These are phyloP conservation scores for Calyptomena viridis DNA, from an alignment of 2,113 vertebrate species.

Conservation along the genomic window DNA sequence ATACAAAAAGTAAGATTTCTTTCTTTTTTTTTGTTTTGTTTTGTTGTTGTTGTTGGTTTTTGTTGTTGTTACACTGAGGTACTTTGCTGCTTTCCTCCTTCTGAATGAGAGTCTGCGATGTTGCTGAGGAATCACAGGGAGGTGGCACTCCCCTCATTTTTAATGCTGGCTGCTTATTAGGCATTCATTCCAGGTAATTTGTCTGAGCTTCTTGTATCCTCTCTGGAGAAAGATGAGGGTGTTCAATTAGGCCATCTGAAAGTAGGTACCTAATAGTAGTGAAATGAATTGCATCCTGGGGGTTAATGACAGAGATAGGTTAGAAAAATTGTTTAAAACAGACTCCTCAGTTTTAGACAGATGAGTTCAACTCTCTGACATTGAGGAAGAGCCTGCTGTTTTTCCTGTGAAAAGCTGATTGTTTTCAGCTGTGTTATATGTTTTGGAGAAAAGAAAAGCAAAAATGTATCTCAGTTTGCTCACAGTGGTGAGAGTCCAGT, in stretches of 20 bases:
- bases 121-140: background rate
- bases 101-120: background rate
- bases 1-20: too few relatives aligned
- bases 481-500: background rate
- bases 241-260: background rate
- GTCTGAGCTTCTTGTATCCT: background rate
- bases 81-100: background rate
- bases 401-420: slow-evolving; percentile 10
- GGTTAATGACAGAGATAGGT: background rate
- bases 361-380: background rate
- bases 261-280: background rate
- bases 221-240: background rate
- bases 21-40: too few relatives aligned
- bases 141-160: background rate
- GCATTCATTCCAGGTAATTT: background rate
- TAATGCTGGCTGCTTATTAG: background rate
- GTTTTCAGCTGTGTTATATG: background rate
- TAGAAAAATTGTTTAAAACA: background rate
- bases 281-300: background rate
- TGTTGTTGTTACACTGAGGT: background rate
- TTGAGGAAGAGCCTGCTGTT: background rate
- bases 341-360: background rate
- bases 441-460: background rate
- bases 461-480: background rate
- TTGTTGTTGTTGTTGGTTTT: background rate